Percentiles rank a stretch among this genome's conserved stretches.
Conservation (phyloP, 2,888 invertebrate species). For the Gasteruption jaculator region DNA sequence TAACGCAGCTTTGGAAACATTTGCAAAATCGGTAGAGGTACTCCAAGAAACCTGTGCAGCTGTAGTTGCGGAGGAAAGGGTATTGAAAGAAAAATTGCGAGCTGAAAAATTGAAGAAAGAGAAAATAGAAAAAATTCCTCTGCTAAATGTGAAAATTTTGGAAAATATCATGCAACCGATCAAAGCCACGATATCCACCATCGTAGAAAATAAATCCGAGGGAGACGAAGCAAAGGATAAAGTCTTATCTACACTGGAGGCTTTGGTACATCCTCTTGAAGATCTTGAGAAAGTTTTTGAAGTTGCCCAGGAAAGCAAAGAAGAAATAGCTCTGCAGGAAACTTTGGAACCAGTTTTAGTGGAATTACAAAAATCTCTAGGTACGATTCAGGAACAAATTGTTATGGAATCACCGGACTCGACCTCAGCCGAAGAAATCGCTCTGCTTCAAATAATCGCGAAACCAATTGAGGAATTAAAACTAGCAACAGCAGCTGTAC, state of each 20-base stretch:
- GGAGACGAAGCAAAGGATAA: too few relatives aligned
- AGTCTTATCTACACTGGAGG: constrained; percentile 25
- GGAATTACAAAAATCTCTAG: constrained; percentile 16
- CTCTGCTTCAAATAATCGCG: constrained; percentile 18
- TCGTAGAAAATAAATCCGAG: too few relatives aligned
- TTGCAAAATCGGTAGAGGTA: constrained; percentile 35
- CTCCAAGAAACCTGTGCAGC: constrained; percentile 3
- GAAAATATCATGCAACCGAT: too few relatives aligned
- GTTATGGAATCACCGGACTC: too few relatives aligned
- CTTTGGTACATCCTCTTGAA: constrained; percentile 20
- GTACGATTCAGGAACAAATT: constrained; percentile 12
- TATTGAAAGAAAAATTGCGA: constrained; percentile 11
- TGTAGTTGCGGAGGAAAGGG: neutral
- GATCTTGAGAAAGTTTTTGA: neutral
- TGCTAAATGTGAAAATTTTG: constrained; percentile 21
- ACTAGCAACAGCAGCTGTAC: constrained; percentile 25
- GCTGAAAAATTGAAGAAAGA: constrained; percentile 3
- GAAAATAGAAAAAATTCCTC: constrained; percentile 20
- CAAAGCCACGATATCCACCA: too few relatives aligned
- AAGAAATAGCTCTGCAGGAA: constrained; percentile 22
- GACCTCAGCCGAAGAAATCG: too few relatives aligned
- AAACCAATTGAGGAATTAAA: constrained; percentile 24
- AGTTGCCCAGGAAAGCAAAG: constrained; percentile 40
- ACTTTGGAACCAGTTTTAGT: constrained; percentile 13
- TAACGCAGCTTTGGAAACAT: constrained; percentile 41